Percentiles rank a stretch among this genome's conserved stretches.
Evolutionary conservation across 2,797 vertebrate genomes (phyloP).

Genomic region (Sebastes matsubarae): DNA sequence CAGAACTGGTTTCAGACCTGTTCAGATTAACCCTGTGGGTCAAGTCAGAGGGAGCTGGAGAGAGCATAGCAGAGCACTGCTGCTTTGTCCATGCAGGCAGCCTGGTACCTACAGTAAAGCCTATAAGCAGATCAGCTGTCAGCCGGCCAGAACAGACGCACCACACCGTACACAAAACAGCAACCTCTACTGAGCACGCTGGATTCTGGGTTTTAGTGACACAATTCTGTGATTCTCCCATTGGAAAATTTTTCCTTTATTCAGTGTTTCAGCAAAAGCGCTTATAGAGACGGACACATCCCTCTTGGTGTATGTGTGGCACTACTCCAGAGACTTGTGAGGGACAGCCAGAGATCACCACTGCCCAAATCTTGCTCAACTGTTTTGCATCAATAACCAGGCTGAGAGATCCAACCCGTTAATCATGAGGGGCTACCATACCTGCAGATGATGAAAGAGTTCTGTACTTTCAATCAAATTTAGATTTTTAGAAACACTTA

Average conservation of each 20-base stretch:
- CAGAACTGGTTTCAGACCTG: slow-evolving; percentile 74
- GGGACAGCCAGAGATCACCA: background rate
- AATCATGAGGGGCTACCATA: background rate
- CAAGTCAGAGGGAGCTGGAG: slow-evolving; percentile 37
- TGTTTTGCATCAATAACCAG: background rate
- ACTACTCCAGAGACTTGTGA: background rate
- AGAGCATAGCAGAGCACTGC: slow-evolving; percentile 32
- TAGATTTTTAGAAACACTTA: background rate
- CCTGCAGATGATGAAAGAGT: background rate
- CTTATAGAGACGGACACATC: background rate
- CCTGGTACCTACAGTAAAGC: slow-evolving; percentile 72
- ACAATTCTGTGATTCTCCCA: background rate
- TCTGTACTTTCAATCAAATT: background rate
- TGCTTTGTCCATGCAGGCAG: slow-evolving; percentile 57
- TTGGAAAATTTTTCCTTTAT: background rate
- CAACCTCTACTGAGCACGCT: background rate
- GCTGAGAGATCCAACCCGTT: background rate
- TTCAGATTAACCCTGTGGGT: slow-evolving; percentile 70
- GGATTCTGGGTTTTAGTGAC: background rate
- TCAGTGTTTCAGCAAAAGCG: background rate
- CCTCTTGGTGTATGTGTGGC: background rate
- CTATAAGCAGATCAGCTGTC: slow-evolving; percentile 78
- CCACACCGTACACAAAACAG: slow-evolving; percentile 5
- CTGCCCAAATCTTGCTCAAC: background rate
- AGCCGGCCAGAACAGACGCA: slow-evolving; percentile 46